Evolutionary conservation across 2,113 vertebrate genomes (phyloP).

Genomic region (Mesembrinibis cayennensis): DNA sequence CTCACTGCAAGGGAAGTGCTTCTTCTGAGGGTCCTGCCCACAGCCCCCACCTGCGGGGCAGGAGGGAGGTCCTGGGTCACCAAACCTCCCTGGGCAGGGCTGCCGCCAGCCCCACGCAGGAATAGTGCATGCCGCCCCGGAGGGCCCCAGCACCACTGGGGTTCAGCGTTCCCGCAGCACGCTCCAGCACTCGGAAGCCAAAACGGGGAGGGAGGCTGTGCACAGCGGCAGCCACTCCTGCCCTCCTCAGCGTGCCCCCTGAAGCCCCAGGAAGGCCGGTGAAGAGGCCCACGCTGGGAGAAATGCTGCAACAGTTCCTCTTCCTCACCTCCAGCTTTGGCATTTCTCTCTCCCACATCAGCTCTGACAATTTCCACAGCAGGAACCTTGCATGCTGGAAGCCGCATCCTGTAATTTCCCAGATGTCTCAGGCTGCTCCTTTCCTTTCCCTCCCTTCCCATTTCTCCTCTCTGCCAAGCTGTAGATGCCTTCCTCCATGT

Average conservation of each 20-base stretch:
- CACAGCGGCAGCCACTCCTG: not conserved
- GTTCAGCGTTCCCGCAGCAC: rapidly evolving
- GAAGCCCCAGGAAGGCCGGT: not conserved
- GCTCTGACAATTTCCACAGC: not conserved
- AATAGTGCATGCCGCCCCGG: rapidly evolving
- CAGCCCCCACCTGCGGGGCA: not conserved
- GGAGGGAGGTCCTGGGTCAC: not conserved
- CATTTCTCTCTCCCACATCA: not conserved
- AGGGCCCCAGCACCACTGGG: not conserved
- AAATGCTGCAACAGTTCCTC: not conserved
- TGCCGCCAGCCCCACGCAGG: not conserved
- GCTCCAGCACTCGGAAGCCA: rapidly evolving
- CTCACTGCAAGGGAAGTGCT: not conserved
- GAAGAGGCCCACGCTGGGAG: not conserved
- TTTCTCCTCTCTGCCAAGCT: not conserved
- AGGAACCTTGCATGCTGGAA: not conserved
- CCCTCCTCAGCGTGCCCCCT: rapidly evolving
- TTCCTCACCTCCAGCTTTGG: not conserved
- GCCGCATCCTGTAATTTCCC: not conserved
- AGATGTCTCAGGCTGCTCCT: not conserved
- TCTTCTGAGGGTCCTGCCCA: not conserved
- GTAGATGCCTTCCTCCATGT: not conserved
- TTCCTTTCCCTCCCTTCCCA: not conserved
- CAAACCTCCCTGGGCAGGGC: not conserved
- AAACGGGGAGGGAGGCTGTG: not conserved